Evolutionary conservation across 2,113 vertebrate genomes (phyloP).

Genomic region (Pelusios castaneus): DNA sequence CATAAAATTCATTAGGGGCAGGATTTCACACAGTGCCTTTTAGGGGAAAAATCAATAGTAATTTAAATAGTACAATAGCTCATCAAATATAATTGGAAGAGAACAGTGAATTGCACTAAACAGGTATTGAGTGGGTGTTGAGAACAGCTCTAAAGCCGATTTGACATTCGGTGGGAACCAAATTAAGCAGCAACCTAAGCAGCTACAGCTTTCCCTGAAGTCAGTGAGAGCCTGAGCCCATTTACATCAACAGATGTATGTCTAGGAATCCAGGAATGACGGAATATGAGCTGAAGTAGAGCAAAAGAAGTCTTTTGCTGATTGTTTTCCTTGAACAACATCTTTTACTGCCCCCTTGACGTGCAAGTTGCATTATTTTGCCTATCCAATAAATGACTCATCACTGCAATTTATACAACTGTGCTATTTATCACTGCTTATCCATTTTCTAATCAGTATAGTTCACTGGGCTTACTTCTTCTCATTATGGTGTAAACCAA

Average conservation of each 20-base stretch:
- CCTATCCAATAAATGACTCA: neutral
- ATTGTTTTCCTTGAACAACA: neutral
- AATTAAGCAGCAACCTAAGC: neutral
- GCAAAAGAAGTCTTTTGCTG: neutral
- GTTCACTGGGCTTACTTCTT: neutral
- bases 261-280: neutral
- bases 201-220: neutral
- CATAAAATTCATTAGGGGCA: neutral
- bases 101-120: neutral
- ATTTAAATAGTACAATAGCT: neutral
- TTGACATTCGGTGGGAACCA: neutral
- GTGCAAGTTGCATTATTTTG: neutral
- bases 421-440: neutral
- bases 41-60: neutral
- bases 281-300: neutral
- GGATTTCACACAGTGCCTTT: neutral
- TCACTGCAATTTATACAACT: neutral
- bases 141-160: neutral
- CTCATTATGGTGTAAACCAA: neutral
- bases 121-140: neutral
- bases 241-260: neutral
- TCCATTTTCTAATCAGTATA: neutral
- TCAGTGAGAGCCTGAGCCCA: neutral
- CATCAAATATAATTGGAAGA: neutral
- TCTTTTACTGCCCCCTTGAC: neutral